Base-by-base conservation (phyloP, 2,113 vertebrate genomes). In the Perca flavescens region DNA sequence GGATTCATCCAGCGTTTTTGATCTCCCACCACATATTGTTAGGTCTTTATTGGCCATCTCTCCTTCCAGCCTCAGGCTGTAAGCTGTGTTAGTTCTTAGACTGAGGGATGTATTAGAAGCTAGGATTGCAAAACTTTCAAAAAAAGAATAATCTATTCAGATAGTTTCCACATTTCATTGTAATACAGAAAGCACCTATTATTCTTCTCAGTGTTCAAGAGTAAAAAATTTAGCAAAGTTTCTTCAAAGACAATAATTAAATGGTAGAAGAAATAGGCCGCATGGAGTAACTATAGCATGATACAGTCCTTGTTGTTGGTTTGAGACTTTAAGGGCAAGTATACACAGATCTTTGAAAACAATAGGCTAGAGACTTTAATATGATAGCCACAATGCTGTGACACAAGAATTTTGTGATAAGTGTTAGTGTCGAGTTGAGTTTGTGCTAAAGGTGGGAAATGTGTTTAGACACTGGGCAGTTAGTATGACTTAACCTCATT, bases 11-110 rank as follows among this genome's bases (percentile, higher is more conserved):
- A 7, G 60, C 63, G 82, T 82, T 85, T 81, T 68, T 79, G 43
- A 87, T 88, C 71, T 77, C 79, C 65, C 21, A 47, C 56, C 70
- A 79, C 74, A 82, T 84, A 86, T 71, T 81, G 82, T 81, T 77
- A 62, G 50, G 50, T 87, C 71, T 82, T 67, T 77, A 69, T 83
- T 80, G 75, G 69, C 69, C 46, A 69, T 85, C 77, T 73, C 79
- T 76, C 17, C 0, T 60, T 70, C 16, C 62, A 46, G 77, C 83
- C 85, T 76, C 8, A 4, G 84, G 88, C 69, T 76, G 31, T 50
- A 31, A 73, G 49, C 73, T 40, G 61, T 74, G 67, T 80, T 74
- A 16, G 54, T 65, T 82, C 69, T 86, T 70, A 68, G 12, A 75
- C 22, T 54, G 47, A 83, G 63, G 28, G 43, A 72, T 46, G 60